These are phyloP conservation scores for Sinocyclocheilus grahami DNA, from an alignment of 2,113 vertebrate species.

Conservation along the genomic window DNA sequence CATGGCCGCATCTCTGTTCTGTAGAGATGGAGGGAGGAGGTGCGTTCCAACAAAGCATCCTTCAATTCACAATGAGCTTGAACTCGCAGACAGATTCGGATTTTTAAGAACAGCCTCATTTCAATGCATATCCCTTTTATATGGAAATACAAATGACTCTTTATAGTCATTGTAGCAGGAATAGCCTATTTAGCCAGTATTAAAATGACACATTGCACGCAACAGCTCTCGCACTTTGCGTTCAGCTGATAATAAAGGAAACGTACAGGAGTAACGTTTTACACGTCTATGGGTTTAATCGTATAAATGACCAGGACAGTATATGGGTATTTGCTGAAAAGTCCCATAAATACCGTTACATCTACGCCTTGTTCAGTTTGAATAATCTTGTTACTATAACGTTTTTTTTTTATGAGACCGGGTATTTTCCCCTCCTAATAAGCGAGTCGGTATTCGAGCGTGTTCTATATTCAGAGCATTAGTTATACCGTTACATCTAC, in stretches of 20 bases:
- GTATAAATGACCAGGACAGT: not conserved
- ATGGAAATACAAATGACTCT: not conserved
- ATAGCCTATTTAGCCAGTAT: not conserved
- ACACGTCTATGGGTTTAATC: not conserved
- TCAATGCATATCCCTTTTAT: not conserved
- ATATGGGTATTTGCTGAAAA: not conserved
- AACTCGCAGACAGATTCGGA: not conserved
- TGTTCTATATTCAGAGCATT: conserved; percentile 42
- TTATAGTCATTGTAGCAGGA: not conserved
- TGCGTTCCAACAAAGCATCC: conserved; percentile 45
- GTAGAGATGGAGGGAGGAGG: conserved; percentile 26
- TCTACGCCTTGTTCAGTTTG: not conserved
- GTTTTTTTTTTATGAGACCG: not conserved
- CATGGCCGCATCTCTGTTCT: conserved; percentile 48
- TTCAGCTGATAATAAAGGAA: not conserved
- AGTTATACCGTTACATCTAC: too few species aligned
- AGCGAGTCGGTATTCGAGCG: not conserved
- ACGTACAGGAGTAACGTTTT: not conserved
- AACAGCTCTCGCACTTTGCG: not conserved
- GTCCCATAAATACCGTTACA: conserved; percentile 54
- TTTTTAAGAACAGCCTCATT: not conserved
- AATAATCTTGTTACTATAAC: not conserved
- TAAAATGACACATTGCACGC: not conserved
- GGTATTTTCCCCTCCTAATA: not conserved
- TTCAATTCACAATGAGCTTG: conserved; percentile 14